Conservation (phyloP, 53 echinoderm and acorn worm genomes). For the Antedon mediterranea region DNA sequence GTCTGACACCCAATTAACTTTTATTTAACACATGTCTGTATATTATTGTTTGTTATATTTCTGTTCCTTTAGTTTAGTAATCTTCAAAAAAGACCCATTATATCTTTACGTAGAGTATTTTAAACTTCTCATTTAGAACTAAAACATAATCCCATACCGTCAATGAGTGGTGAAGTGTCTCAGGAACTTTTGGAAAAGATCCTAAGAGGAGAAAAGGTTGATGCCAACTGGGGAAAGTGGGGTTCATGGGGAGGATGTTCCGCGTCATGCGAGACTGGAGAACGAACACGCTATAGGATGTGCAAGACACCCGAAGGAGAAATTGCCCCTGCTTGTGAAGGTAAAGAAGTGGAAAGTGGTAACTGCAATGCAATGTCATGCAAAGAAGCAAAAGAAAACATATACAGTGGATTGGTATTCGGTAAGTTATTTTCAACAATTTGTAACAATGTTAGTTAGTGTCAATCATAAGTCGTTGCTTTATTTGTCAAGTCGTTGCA, state of each 20-base stretch:
- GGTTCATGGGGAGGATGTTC: conserved; percentile 9
- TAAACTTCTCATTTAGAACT: neutral
- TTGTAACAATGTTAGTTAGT: neutral
- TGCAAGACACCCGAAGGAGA: neutral
- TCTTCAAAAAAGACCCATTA: too few species aligned
- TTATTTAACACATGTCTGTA: too few species aligned
- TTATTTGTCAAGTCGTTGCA: too few species aligned
- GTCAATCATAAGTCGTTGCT: too few species aligned
- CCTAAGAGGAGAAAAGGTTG: neutral
- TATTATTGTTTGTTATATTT: too few species aligned
- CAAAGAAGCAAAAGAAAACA: neutral
- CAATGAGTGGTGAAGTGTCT: neutral
- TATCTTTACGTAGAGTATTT: too few species aligned
- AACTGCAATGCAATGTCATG: neutral
- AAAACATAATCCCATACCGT: neutral
- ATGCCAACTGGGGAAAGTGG: conserved; percentile 11
- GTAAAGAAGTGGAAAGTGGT: neutral
- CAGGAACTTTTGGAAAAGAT: neutral
- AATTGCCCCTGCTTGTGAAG: neutral
- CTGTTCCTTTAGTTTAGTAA: too few species aligned
- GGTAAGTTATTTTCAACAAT: neutral
- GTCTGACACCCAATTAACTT: too few species aligned
- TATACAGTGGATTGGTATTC: neutral
- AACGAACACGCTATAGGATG: neutral
- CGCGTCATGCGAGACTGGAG: conserved; percentile 9